Percentiles rank a stretch among this genome's conserved stretches.
These are phyloP conservation scores for Phoeniculus purpureus DNA, from an alignment of 2,797 vertebrate genomes.

Conservation along the genomic window DNA sequence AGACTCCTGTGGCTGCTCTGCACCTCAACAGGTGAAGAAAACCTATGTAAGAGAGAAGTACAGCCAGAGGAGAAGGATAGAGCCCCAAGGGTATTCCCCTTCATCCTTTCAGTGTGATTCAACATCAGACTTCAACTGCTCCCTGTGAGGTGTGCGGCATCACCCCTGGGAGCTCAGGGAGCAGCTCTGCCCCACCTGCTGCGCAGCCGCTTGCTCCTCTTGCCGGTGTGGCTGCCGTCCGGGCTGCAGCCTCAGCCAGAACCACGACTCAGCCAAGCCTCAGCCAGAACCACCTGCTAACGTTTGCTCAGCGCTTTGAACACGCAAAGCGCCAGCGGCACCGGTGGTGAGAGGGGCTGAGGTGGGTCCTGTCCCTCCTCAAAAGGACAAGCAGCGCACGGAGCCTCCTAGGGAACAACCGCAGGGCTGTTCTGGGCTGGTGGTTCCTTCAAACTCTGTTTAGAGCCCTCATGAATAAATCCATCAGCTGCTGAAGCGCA, in stretches of 20 bases:
- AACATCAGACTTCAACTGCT: background rate
- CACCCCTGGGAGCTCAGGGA: background rate
- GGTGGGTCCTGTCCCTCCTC: background rate
- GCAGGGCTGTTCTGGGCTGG: background rate
- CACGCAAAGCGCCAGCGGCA: background rate
- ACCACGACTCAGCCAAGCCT: slow-evolving; percentile 65
- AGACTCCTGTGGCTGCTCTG: background rate
- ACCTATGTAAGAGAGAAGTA: background rate
- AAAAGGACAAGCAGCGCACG: no score
- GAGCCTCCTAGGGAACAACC: no score
- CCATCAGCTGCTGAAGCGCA: background rate
- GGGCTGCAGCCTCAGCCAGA: slow-evolving; percentile 34
- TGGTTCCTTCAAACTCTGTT: background rate
- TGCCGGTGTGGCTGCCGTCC: background rate
- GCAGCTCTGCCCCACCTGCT: background rate
- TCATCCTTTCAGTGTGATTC: background rate
- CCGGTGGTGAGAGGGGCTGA: background rate
- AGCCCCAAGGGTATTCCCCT: background rate
- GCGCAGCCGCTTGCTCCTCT: background rate
- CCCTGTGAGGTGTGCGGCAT: background rate
- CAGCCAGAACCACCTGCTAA: slow-evolving; percentile 30
- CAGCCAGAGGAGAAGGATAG: background rate
- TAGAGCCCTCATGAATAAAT: background rate
- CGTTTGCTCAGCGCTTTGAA: slow-evolving; percentile 55
- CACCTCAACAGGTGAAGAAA: background rate